Conservation (phyloP, 2,113 vertebrate genomes). For the Prunella himalayana region DNA sequence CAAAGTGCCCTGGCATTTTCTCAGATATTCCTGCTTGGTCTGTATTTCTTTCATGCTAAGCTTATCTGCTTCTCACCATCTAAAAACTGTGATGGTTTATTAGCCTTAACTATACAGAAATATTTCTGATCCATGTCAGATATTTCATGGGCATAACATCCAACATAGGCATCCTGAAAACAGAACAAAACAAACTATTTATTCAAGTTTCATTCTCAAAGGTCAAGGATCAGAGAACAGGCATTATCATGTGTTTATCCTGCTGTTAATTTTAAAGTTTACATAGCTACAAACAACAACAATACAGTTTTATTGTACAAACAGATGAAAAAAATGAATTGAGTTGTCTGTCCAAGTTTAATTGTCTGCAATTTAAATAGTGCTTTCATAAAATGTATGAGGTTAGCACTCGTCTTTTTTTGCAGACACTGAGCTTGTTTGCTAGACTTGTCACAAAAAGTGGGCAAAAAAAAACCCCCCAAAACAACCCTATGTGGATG, state of each 20-base stretch:
- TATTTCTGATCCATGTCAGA: neutral
- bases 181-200: neutral
- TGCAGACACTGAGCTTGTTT: neutral
- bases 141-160: neutral
- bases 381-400: neutral
- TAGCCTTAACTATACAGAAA: neutral
- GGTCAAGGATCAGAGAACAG: neutral
- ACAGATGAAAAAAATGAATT: neutral
- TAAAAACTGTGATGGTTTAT: neutral
- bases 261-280: neutral
- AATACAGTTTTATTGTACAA: neutral
- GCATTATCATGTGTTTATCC: neutral
- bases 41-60: neutral
- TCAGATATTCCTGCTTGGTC: neutral
- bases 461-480: rapidly evolving
- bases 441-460: neutral
- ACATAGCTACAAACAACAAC: neutral
- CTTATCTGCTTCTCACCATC: neutral
- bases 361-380: neutral
- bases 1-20: neutral
- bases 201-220: neutral
- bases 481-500: neutral
- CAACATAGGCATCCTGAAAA: neutral
- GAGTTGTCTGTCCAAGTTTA: neutral
- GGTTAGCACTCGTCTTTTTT: neutral